Conservation (phyloP, 2,888 invertebrate species). For the Alcis repandata region DNA sequence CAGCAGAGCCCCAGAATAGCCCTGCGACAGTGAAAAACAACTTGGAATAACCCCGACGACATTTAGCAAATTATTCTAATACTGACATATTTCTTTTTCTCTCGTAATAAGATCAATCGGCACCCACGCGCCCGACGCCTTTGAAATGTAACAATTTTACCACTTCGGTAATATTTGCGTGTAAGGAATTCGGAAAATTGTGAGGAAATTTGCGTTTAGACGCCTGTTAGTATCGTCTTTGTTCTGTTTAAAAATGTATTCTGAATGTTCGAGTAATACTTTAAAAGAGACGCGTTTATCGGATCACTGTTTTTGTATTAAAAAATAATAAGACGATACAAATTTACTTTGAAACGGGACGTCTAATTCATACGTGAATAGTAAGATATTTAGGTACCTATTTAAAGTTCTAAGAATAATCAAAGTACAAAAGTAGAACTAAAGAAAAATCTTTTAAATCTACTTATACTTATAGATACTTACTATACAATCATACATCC, state of each 20-base stretch:
- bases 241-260: not conserved
- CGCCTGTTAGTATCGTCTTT: not conserved
- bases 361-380: no score
- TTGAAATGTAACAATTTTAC: slow-evolving; percentile 16
- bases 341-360: no score
- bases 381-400: no score
- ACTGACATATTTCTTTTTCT: slow-evolving; percentile 52
- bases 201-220: not conserved
- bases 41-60: slow-evolving; percentile 65
- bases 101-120: slow-evolving; percentile 29
- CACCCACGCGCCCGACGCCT: slow-evolving; percentile 12
- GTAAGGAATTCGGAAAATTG: slow-evolving; percentile 15
- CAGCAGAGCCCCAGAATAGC: slow-evolving; percentile 56
- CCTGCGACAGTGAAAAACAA: slow-evolving; percentile 73
- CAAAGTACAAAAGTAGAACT: no score
- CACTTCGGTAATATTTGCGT: slow-evolving; percentile 16
- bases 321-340: no score
- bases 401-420: no score
- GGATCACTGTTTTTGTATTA: no score
- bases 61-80: slow-evolving; percentile 67
- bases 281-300: no score
- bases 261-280: not conserved
- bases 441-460: no score
- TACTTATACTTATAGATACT: no score
- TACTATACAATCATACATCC: no score